phyloP scores from a whole-genome alignment of 2,797 vertebrate genomes.

The Craterocephalus amniculus region DNA sequence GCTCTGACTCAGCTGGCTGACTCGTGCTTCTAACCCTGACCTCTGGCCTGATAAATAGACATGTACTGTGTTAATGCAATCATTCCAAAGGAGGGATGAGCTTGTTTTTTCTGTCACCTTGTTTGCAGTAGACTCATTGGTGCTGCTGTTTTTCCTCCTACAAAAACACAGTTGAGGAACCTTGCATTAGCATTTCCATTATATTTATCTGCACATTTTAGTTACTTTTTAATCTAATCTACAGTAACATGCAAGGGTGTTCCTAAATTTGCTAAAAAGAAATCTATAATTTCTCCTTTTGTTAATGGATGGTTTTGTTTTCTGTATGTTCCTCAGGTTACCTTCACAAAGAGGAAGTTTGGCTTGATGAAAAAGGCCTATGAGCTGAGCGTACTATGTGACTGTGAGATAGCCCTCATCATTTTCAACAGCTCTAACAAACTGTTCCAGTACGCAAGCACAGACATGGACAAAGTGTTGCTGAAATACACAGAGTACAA shows the following conservation, averaged over 20 bases:
- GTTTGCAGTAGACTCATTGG: constrained; percentile 46
- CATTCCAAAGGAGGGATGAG: constrained; percentile 46
- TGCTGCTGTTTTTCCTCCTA: constrained; percentile 5
- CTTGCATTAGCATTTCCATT: not conserved
- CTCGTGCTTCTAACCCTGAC: constrained; percentile 65
- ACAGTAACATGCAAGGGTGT: not conserved
- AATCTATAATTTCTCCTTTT: constrained; percentile 1
- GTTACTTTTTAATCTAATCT: not conserved
- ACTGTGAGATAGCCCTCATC: constrained; percentile 99
- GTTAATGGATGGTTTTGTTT: constrained; percentile 48
- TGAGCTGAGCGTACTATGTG: constrained; percentile 98
- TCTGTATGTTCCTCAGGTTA: constrained; percentile 87
- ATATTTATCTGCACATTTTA: not conserved
- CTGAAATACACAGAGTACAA: constrained; percentile 99
- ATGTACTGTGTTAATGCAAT: constrained; percentile 57
- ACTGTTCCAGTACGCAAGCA: constrained; percentile 99
- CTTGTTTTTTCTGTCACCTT: constrained; percentile 64
- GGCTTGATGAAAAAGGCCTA: constrained; percentile 99
- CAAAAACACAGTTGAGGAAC: not conserved
- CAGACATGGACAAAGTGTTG: constrained; percentile 99
- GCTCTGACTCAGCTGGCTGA: constrained; percentile 79
- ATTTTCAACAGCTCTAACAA: constrained; percentile 99
- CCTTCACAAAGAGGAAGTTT: constrained; percentile 99
- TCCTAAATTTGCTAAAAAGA: constrained; percentile 13
- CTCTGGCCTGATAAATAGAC: constrained; percentile 71